Conservation (phyloP, 2,888 invertebrate species). For the Acleris literana region DNA sequence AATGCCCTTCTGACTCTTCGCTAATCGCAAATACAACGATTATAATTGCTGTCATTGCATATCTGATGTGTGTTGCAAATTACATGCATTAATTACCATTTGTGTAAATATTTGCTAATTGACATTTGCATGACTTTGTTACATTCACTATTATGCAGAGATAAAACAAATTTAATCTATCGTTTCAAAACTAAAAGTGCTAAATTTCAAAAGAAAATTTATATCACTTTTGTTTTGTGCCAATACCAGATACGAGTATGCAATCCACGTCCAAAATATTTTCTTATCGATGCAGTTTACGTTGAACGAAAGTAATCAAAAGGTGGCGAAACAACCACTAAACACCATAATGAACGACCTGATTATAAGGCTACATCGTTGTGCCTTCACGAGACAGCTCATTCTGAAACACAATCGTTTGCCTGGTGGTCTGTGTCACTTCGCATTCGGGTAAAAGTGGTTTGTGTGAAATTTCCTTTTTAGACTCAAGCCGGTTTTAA, state of each 20-base stretch:
- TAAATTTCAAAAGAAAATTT: too few species aligned
- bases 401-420: background rate
- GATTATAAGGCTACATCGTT: conserved; percentile 14
- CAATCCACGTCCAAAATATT: background rate
- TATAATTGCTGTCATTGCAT: too few species aligned
- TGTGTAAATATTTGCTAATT: too few species aligned
- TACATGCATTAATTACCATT: too few species aligned
- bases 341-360: conserved; percentile 12
- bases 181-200: too few species aligned
- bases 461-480: background rate
- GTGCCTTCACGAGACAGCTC: conserved; percentile 11
- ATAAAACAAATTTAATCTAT: too few species aligned
- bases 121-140: too few species aligned
- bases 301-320: conserved; percentile 20
- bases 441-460: background rate
- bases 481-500: background rate
- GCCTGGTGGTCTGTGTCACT: conserved; percentile 14
- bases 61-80: too few species aligned
- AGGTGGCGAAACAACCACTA: conserved; percentile 25
- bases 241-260: too few species aligned
- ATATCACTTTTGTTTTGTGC: background rate
- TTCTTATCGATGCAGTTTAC: conserved; percentile 7
- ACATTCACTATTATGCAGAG: too few species aligned
- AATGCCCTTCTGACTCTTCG: too few species aligned
- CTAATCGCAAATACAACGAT: too few species aligned